Evolutionary conservation across 2,888 invertebrate species (phyloP).

Genomic region (Incurvaria masculella): DNA sequence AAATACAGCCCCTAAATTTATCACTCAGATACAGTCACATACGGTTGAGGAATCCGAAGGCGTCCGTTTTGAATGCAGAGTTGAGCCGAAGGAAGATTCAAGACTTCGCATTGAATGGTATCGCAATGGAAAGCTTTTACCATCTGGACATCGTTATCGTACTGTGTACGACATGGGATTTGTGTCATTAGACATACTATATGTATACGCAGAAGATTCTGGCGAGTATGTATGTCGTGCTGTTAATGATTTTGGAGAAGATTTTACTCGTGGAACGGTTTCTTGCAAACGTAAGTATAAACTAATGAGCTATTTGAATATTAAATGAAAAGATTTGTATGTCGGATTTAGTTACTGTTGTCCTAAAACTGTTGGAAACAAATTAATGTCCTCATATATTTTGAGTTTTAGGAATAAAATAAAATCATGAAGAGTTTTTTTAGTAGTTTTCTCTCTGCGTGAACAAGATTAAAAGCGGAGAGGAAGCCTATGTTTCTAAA

Average conservation of each 20-base stretch:
- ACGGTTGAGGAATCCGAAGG: slow-evolving; percentile 90
- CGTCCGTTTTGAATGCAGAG: slow-evolving; percentile 91
- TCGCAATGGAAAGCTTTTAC: slow-evolving; percentile 84
- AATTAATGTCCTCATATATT: too few species aligned
- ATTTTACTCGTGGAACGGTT: slow-evolving; percentile 78
- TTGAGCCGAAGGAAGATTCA: slow-evolving; percentile 93
- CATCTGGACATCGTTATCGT: slow-evolving; percentile 88
- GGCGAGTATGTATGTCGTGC: slow-evolving; percentile 94
- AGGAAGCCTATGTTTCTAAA: too few species aligned
- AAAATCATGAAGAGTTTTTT: too few species aligned
- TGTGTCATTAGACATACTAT: slow-evolving; percentile 87
- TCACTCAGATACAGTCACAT: slow-evolving; percentile 81
- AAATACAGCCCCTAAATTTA: slow-evolving; percentile 78
- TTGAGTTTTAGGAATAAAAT: too few species aligned
- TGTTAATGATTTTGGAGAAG: slow-evolving; percentile 88
- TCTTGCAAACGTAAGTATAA: slow-evolving; percentile 73
- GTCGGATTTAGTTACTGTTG: neutral
- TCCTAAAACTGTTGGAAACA: neutral
- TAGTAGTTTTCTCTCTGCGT: too few species aligned
- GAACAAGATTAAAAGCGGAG: too few species aligned
- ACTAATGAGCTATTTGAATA: slow-evolving; percentile 6
- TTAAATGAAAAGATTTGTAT: neutral
- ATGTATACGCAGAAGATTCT: slow-evolving; percentile 91
- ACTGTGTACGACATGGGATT: slow-evolving; percentile 93
- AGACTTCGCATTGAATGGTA: slow-evolving; percentile 91